These are phyloP conservation scores for Galleria mellonella DNA, from an alignment of 1,140 invertebrate species.

Conservation along the genomic window DNA sequence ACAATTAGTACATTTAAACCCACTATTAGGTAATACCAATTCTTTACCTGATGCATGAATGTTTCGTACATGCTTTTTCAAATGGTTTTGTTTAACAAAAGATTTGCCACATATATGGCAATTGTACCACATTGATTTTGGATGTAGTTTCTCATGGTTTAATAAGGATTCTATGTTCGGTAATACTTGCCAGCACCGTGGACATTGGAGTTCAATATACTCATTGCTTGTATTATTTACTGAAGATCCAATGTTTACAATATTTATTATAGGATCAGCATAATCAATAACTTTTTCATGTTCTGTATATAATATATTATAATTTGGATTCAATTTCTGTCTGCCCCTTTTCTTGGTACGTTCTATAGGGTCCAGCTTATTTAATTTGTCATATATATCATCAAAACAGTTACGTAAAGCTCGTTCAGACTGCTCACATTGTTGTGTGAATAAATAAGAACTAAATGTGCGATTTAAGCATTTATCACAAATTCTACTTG, in stretches of 20 bases:
- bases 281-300: constrained; percentile 51
- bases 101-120: constrained; percentile 55
- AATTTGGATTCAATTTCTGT: constrained; percentile 47
- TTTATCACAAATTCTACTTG: constrained; percentile 50
- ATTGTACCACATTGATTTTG: constrained; percentile 54
- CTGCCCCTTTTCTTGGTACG: constrained; percentile 42
- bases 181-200: constrained; percentile 51
- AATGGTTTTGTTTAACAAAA: constrained; percentile 38
- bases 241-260: constrained; percentile 35
- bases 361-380: constrained; percentile 51
- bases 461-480: constrained; percentile 41
- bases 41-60: constrained; percentile 5
- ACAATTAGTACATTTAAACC: constrained; percentile 41
- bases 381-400: constrained; percentile 51
- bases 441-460: constrained; percentile 53
- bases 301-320: constrained; percentile 40
- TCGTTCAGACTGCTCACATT: constrained; percentile 51
- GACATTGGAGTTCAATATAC: constrained; percentile 37
- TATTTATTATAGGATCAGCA: constrained; percentile 49
- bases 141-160: constrained; percentile 54
- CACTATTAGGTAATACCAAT: constrained; percentile 3
- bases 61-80: constrained; percentile 37
- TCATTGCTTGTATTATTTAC: constrained; percentile 12
- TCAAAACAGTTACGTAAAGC: constrained; percentile 54
- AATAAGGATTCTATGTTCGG: constrained; percentile 37